phyloP scores from a whole-genome alignment of 2,888 invertebrate species.

The Merodon equestris region DNA sequence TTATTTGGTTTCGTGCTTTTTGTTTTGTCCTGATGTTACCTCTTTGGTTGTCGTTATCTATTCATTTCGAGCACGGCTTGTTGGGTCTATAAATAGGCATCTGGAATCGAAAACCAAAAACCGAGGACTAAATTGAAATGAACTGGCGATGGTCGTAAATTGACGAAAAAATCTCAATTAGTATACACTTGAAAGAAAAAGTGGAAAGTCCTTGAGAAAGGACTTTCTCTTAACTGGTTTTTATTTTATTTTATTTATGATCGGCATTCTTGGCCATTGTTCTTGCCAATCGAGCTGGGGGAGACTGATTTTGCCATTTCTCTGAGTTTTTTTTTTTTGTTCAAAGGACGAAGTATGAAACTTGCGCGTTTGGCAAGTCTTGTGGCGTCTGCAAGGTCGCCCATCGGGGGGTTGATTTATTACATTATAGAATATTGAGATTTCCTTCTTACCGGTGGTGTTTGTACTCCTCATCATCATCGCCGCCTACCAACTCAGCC shows the following conservation, averaged over 20 bases:
- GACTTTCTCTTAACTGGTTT: conserved; percentile 17
- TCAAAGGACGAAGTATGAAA: conserved; percentile 41
- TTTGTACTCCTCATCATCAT: too few relatives aligned
- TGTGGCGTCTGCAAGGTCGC: conserved; percentile 44
- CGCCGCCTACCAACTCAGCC: neutral
- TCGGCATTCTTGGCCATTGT: neutral
- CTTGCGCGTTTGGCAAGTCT: conserved; percentile 17
- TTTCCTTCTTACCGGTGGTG: conserved; percentile 3
- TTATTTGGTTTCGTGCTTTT: conserved; percentile 52
- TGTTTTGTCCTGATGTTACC: conserved; percentile 25
- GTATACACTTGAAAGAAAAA: conserved; percentile 3
- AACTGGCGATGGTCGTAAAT: neutral
- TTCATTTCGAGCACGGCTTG: neutral
- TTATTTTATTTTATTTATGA: conserved; percentile 23
- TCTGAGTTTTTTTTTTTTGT: conserved; percentile 8
- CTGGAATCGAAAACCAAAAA: too few relatives aligned
- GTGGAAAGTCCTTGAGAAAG: conserved; percentile 32
- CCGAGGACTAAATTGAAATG: too few relatives aligned
- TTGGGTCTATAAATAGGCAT: neutral
- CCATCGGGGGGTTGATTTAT: conserved; percentile 42
- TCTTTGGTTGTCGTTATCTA: conserved; percentile 11
- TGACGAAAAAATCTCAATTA: conserved; percentile 25
- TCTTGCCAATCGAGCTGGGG: neutral
- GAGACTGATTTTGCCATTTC: neutral
- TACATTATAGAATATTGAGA: conserved; percentile 29